phyloP scores from a whole-genome alignment of 2,113 vertebrate species.

The Stegostoma tigrinum region DNA sequence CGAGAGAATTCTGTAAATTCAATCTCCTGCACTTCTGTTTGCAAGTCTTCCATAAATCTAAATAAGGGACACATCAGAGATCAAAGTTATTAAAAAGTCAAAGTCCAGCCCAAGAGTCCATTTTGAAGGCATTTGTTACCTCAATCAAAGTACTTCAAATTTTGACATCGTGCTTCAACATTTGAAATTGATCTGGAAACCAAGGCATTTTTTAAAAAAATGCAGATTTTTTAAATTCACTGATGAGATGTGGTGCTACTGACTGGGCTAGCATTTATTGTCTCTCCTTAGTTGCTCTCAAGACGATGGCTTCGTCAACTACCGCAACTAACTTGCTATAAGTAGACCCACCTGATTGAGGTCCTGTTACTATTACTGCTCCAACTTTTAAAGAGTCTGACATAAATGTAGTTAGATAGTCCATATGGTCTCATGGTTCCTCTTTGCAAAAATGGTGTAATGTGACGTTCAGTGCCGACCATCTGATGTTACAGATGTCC shows the following conservation, averaged over 20 bases:
- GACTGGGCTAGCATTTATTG: too few species aligned
- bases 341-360: neutral
- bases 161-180: neutral
- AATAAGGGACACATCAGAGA: constrained; percentile 38
- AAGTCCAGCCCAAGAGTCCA: neutral
- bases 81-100: neutral
- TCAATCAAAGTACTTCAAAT: neutral
- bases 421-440: neutral
- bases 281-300: too few species aligned
- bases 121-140: neutral
- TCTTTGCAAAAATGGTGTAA: neutral
- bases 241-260: too few species aligned
- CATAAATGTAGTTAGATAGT: neutral
- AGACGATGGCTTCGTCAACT: too few species aligned
- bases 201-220: too few species aligned
- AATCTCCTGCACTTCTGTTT: constrained; percentile 92
- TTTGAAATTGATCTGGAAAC: neutral
- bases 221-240: too few species aligned
- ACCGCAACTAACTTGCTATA: too few species aligned
- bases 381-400: neutral
- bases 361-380: too few species aligned
- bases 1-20: constrained; percentile 92
- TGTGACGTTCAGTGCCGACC: neutral
- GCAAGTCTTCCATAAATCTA: constrained; percentile 93
- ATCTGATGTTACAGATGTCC: neutral